These are phyloP conservation scores for Drosophila navojoa DNA, from an alignment of 1,140 invertebrate genomes.

Conservation along the genomic window DNA sequence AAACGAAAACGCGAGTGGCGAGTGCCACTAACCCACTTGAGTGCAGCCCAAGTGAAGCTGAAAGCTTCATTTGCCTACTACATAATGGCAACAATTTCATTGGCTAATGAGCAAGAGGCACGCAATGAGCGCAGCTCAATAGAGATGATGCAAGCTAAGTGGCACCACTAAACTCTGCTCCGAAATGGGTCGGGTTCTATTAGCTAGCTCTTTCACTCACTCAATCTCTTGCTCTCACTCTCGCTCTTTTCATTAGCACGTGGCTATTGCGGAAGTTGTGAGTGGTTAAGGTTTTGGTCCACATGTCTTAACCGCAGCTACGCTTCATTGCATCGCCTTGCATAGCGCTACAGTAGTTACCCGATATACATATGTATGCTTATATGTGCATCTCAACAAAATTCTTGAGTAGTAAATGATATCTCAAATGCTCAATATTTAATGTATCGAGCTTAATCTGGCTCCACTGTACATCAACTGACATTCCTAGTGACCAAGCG, in stretches of 20 bases:
- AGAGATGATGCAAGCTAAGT: constrained; percentile 57
- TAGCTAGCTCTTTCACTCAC: neutral
- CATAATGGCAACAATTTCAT: constrained; percentile 31
- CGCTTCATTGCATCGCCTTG: constrained; percentile 67
- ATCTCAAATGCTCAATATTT: too few species aligned
- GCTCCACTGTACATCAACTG: constrained; percentile 32
- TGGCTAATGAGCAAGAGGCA: constrained; percentile 63
- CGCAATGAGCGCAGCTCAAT: constrained; percentile 39
- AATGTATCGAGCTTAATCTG: too few species aligned
- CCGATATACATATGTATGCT: neutral
- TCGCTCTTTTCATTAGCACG: constrained; percentile 52
- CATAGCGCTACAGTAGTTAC: constrained; percentile 41
- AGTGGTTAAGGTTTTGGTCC: constrained; percentile 53
- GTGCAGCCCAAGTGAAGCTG: constrained; percentile 42
- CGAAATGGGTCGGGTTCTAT: constrained; percentile 21
- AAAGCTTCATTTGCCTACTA: constrained; percentile 63
- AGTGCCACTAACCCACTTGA: constrained; percentile 77
- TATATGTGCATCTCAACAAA: neutral
- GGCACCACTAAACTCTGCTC: constrained; percentile 44
- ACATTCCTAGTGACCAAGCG: constrained; percentile 67
- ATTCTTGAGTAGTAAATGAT: neutral
- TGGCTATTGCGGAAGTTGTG: constrained; percentile 67
- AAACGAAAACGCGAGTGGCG: constrained; percentile 35
- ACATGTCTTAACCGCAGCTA: constrained; percentile 70
- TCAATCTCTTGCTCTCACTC: neutral